Percentiles rank a stretch among this genome's conserved stretches.
phyloP scores from a whole-genome alignment of 2,888 invertebrate genomes.

The Agrochola macilenta region DNA sequence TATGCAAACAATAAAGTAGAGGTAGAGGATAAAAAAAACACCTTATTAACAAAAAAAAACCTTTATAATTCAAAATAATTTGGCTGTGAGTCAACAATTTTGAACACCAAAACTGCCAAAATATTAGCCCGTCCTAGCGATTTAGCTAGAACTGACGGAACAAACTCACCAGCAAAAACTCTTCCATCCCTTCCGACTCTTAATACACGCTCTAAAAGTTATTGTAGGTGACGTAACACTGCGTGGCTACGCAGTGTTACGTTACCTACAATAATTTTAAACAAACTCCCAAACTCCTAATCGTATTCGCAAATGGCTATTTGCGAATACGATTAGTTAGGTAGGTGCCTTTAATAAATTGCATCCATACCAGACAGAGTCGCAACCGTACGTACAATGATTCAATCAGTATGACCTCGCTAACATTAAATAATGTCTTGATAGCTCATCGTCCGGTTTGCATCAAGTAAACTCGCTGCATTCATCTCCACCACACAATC shows the following conservation, averaged over 20 bases:
- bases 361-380: neutral
- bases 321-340: neutral
- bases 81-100: neutral
- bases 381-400: neutral
- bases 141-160: neutral
- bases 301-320: too few relatives aligned
- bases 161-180: neutral
- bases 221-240: neutral
- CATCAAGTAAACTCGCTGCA: too few relatives aligned
- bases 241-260: too few relatives aligned
- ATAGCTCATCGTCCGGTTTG: too few relatives aligned
- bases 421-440: neutral
- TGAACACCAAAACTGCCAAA: neutral
- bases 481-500: too few relatives aligned
- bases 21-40: too few relatives aligned
- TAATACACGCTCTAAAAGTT: neutral
- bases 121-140: neutral
- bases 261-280: too few relatives aligned
- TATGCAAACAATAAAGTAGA: too few relatives aligned
- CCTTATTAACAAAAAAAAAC: too few relatives aligned
- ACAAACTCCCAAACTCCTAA: too few relatives aligned
- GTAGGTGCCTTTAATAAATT: neutral
- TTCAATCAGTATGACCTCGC: constrained; percentile 25
- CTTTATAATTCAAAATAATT: neutral
- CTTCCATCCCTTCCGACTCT: neutral